Percentiles rank a stretch among this genome's conserved stretches.
phyloP scores from a whole-genome alignment of 2,888 invertebrate genomes.

The Hypsopygia costalis region DNA sequence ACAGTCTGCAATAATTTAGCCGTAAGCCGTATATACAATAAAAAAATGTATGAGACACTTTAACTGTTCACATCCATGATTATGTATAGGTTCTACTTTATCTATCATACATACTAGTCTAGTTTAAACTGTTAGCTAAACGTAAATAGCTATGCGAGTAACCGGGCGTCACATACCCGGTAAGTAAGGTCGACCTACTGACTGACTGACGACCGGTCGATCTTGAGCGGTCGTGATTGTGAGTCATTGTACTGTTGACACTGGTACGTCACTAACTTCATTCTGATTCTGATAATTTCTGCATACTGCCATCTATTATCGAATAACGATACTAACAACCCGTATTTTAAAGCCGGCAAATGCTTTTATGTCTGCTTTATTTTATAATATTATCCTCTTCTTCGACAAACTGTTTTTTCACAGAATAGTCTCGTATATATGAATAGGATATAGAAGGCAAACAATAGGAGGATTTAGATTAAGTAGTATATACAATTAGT shows the following conservation, averaged over 20 bases:
- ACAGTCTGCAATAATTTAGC: slow-evolving; percentile 21
- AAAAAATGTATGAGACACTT: slow-evolving; percentile 18
- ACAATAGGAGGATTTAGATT: too few species aligned
- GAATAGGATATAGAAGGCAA: too few species aligned
- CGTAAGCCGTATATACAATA: slow-evolving; percentile 9
- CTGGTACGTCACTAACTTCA: slow-evolving; percentile 32
- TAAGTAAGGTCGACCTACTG: slow-evolving; percentile 13
- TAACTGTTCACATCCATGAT: slow-evolving; percentile 48
- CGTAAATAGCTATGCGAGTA: slow-evolving; percentile 28
- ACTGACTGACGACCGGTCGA: slow-evolving; percentile 45
- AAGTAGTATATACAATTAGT: too few species aligned
- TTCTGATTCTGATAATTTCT: background rate
- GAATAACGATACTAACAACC: slow-evolving; percentile 5
- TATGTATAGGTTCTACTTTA: slow-evolving; percentile 29
- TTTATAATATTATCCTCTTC: too few species aligned
- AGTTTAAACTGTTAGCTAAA: slow-evolving; percentile 39
- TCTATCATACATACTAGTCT: slow-evolving; percentile 22
- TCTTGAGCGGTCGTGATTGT: slow-evolving; percentile 23
- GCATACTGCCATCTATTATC: slow-evolving; percentile 29
- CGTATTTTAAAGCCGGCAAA: too few species aligned
- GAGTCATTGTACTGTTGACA: slow-evolving; percentile 43
- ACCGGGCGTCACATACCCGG: slow-evolving; percentile 31
- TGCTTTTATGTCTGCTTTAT: too few species aligned
- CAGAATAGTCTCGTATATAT: too few species aligned
- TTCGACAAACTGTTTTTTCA: too few species aligned